Base-by-base conservation (phyloP, 2,797 vertebrate species). In the Neosilurus hyrtlii region DNA sequence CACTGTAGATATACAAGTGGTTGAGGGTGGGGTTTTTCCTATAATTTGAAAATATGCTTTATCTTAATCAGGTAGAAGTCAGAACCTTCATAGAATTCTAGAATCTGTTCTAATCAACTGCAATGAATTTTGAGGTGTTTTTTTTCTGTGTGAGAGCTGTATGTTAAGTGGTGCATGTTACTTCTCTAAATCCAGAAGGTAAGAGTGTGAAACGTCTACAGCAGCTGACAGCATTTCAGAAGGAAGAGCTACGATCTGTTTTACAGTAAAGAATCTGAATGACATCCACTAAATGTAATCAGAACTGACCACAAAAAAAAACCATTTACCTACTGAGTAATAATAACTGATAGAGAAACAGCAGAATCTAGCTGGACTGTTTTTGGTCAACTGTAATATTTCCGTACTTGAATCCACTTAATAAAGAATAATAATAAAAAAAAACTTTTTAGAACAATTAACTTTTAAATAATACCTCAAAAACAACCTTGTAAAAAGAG, bases 291-390 rank as follows among this genome's bases (percentile, higher is more conserved):
- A 92, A 93, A 93, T 72, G 85, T 85, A 37, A 80, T 73, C 90
- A 91, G 91, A 92, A 94, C 91, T 93, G 92, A 93, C 91, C 93
- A 94, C 92, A 94, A 92, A 90, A 86, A 94, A 92, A 90, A 86
- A 93, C 94, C 93, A 85, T 94, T 93, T 92, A 94, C 92, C 94
- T 91, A 94, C 89, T 93, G 91, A 90, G 94, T 93, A 94, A 95
- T 94, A 94, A 93, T 93, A 94, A 93, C 88, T 90, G 90, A 95
- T 94, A 93, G 89, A 94, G 91, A 93, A 93, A 94, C 92, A 94
- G 93, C 92, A 94, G 88, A 94, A 91, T 94, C 89, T 1, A 5
- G 26, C 30, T 90, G 89, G 86, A 91, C 91, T 91, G 88, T 86
- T 88, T 84, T 77, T 79, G n/a, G 22, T 70, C 54, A 70, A 68